Evolutionary conservation across 2,888 invertebrate species (phyloP), one percentile per base, ranked within the genome.

Genomic region (Craniophora ligustri): DNA sequence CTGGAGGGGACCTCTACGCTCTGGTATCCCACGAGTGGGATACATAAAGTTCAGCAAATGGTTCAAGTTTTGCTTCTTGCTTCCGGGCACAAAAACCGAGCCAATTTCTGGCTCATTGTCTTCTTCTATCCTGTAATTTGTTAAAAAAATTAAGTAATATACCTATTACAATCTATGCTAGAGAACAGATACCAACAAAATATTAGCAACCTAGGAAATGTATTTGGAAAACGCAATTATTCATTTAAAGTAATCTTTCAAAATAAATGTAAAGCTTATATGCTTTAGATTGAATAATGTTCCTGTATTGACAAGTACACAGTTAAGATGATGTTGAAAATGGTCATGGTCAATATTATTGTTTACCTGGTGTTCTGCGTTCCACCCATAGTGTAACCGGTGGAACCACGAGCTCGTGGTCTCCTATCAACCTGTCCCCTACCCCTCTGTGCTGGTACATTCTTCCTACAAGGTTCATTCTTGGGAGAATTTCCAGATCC

Each of bases 1-100:
- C 49, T 81, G 84, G 26, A 78, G 77, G 26, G 78, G 77, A 54
- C 84, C 87, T 67, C 87, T 86, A 57, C 84, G 84, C 40, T 84
- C 83, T 0, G 72, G 60, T 39, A 75, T 67, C 42, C 94, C 95
- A 40, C 96, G 94, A 38, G 96, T 95, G 64, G 95, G 95, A 87
- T 97, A 98, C 87, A 96, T 96, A 92, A 98, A 98, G 93, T 98
- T 98, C 79, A 98, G 95, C 95, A 98, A 95, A 95, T 98, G 98
- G 92, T 97, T 98, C 93, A 98, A 94, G 93, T 97, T 98, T 94
- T 97, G 97, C 94, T 98, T 98, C 91, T 97, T 98, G 90, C 97
- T 97, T 93, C 97, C 97, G 88, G 95, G 95, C 86, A 95, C 94
- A 94, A 96, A 96, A 79, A 97, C 96, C 86, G 97, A 97, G 94